Evolutionary conservation across 2,888 invertebrate genomes (phyloP), one percentile per base, ranked within the genome.

Genomic region (Diaphora mendica): DNA sequence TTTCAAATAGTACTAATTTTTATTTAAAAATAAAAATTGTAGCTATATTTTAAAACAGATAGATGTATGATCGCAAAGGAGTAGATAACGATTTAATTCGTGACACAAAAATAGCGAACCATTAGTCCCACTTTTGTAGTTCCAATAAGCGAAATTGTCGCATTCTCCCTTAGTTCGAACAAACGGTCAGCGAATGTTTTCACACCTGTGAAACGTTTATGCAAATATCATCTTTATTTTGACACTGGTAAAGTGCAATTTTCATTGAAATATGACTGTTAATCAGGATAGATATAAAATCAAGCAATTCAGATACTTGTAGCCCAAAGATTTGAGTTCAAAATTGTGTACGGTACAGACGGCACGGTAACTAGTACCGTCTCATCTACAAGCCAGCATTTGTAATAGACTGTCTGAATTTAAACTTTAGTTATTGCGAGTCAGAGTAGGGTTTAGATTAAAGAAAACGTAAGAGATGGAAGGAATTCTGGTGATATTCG

Each of bases 81-180:
- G 20, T 33, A 30, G n/a, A 69, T 62, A 70, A 44, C 70, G 90
- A 90, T 90, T 88, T 93, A 94, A 93, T 94, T 93, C 93, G 92
- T 86, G 85, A 89, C 88, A 91, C 88, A 91, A 85, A 92, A 89
- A 93, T 91, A 91, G 89, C 87, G 79, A 87, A 88, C 85, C 91
- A 92, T 92, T 93, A 91, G 91, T 91, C 87, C 84, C 83, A 86
- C 83, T 91, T 90, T 87, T 91, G 91, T 92, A 92, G 92, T 91
- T 90, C 48, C 88, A 91, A 92, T 90, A 89, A 91, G 91, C 90
- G 88, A 92, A 93, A 93, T 93, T 92, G 94, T 93, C 91, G 91
- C 93, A 92, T 93, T 92, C 85, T 79, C 90, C 82, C 78, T 78
- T 82, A 81, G 79, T 80, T 81, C 80, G 79, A 82, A 78, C 83